Conservation (phyloP, 2,888 invertebrate species). For the Mesorhabditis belari region DNA sequence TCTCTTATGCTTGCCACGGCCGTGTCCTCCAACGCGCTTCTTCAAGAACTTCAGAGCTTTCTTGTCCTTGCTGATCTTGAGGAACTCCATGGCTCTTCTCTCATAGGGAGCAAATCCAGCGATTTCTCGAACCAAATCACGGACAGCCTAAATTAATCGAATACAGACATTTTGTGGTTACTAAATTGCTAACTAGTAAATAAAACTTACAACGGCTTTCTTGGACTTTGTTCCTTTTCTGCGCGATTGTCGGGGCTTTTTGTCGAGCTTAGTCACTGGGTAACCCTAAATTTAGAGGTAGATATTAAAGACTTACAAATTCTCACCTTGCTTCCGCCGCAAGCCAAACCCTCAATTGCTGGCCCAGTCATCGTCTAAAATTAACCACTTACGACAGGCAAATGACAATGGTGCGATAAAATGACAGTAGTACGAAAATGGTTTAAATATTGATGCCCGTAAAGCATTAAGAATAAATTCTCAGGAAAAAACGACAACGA, state of each 20-base stretch:
- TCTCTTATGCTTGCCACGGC: constrained; percentile 98
- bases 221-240: constrained; percentile 65
- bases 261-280: constrained; percentile 79
- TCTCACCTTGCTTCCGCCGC: too few relatives aligned
- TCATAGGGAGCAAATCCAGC: constrained; percentile 98
- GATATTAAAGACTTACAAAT: too few relatives aligned
- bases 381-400: too few relatives aligned
- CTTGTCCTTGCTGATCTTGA: constrained; percentile 94
- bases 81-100: constrained; percentile 94
- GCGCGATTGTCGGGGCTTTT: constrained; percentile 75
- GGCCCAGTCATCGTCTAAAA: too few relatives aligned
- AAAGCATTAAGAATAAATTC: too few relatives aligned
- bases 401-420: too few relatives aligned
- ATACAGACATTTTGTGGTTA: not conserved
- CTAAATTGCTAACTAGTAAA: not conserved
- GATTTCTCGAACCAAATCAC: constrained; percentile 91
- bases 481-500: too few relatives aligned
- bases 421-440: too few relatives aligned
- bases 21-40: constrained; percentile 72
- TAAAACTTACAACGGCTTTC: constrained; percentile 39
- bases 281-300: too few relatives aligned
- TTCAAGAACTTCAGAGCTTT: constrained; percentile 70
- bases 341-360: too few relatives aligned
- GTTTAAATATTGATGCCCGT: too few relatives aligned
- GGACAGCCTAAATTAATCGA: constrained; percentile 65